These are phyloP conservation scores for Chaetorhynchus papuensis DNA, from an alignment of 2,113 vertebrate species.

Conservation along the genomic window DNA sequence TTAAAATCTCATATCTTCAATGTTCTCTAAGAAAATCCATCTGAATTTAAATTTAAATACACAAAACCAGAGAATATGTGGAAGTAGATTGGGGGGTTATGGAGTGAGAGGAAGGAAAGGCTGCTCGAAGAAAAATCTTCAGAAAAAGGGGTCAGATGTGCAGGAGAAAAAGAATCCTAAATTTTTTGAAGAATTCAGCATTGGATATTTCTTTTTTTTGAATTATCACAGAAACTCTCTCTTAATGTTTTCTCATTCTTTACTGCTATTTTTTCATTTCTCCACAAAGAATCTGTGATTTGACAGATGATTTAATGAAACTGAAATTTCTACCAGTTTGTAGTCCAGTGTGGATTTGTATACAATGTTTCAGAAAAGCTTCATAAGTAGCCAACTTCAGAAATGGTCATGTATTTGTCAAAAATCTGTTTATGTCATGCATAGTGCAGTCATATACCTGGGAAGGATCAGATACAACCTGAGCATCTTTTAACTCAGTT, in stretches of 20 bases:
- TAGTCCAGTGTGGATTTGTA: background rate
- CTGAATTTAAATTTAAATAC: background rate
- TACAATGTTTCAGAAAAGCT: background rate
- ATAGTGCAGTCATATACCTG: background rate
- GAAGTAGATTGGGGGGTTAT: background rate
- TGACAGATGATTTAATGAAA: background rate
- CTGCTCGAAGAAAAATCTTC: fast-evolving
- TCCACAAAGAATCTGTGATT: background rate
- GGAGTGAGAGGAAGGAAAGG: background rate
- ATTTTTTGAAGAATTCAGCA: background rate
- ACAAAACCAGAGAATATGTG: background rate
- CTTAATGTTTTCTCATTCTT: background rate
- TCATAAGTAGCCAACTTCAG: fast-evolving
- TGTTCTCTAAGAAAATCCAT: background rate
- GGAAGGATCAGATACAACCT: background rate
- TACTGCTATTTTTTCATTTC: background rate
- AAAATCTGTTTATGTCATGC: background rate
- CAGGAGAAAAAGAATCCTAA: background rate
- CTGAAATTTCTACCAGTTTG: background rate
- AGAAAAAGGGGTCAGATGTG: background rate
- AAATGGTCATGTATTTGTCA: background rate
- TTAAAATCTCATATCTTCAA: background rate
- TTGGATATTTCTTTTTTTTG: background rate
- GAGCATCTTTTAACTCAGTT: background rate
- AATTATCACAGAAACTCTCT: background rate